Conservation (phyloP, 2,888 invertebrate species). For the Caenorhabditis sp. region DNA sequence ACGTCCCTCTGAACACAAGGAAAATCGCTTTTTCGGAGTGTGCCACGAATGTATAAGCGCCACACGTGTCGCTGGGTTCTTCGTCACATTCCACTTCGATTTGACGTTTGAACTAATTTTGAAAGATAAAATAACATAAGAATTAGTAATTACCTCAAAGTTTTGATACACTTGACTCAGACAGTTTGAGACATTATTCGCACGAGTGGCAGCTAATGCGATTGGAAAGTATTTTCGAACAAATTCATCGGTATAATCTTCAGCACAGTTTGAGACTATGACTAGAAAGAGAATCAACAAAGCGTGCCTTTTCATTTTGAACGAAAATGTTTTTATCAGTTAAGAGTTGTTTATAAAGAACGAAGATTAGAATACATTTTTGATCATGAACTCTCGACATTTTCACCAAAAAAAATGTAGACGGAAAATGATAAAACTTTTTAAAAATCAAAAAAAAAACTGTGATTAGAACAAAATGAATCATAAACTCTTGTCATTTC, state of each 20-base stretch:
- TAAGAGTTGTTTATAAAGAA: too few relatives aligned
- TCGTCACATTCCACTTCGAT: background rate
- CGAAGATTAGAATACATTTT: too few relatives aligned
- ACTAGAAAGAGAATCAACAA: background rate
- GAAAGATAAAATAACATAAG: too few relatives aligned
- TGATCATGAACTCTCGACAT: too few relatives aligned
- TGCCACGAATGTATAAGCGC: background rate
- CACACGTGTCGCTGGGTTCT: background rate
- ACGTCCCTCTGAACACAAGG: conserved; percentile 44
- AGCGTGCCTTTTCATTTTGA: background rate
- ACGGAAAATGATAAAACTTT: too few relatives aligned
- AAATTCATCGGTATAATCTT: background rate
- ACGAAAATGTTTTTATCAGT: too few relatives aligned
- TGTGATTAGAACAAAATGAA: too few relatives aligned
- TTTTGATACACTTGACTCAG: background rate
- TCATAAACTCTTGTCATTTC: too few relatives aligned
- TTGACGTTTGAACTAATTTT: background rate
- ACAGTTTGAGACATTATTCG: background rate
- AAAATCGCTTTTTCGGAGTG: conserved; percentile 36
- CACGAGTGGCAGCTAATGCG: background rate
- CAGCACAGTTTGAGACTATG: background rate
- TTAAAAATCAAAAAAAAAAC: too few relatives aligned
- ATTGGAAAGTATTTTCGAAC: background rate
- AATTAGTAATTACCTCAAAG: background rate
- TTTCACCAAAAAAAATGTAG: too few relatives aligned